phyloP scores from a whole-genome alignment of 2,888 invertebrate genomes.

The Synergus japonicus region DNA sequence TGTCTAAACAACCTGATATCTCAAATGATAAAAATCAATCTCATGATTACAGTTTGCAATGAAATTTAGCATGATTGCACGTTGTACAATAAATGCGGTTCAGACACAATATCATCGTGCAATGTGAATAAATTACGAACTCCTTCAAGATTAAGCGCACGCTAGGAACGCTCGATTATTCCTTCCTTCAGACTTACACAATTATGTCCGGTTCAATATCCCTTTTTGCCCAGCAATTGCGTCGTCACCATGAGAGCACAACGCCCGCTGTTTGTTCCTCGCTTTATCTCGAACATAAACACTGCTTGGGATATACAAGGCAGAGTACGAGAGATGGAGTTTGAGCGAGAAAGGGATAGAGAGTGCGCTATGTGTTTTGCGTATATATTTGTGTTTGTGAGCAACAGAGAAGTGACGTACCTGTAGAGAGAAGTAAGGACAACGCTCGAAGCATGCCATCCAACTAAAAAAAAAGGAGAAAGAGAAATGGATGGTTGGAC shows the following conservation, averaged over 20 bases:
- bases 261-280: constrained; percentile 71
- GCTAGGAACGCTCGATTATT: constrained; percentile 39
- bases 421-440: constrained; percentile 50
- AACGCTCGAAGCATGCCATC: constrained; percentile 55
- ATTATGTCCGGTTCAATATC: constrained; percentile 21
- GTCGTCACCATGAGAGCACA: constrained; percentile 56
- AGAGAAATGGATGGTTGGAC: constrained; percentile 45
- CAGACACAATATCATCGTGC: constrained; percentile 39
- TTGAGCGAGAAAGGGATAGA: constrained; percentile 54
- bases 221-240: constrained; percentile 48
- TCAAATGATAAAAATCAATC: constrained; percentile 29
- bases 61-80: constrained; percentile 38
- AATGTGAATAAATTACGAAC: constrained; percentile 40
- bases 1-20: constrained; percentile 20
- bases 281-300: constrained; percentile 75
- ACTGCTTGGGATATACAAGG: constrained; percentile 66
- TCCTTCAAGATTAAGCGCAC: constrained; percentile 40
- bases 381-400: constrained; percentile 56
- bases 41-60: constrained; percentile 31
- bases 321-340: constrained; percentile 53
- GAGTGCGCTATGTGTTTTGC: constrained; percentile 49
- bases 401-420: constrained; percentile 50
- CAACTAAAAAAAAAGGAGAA: constrained; percentile 54
- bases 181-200: constrained; percentile 18
- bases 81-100: constrained; percentile 37